These are phyloP conservation scores for Equus quagga DNA, from an alignment of 2,113 vertebrate species.

Conservation along the genomic window DNA sequence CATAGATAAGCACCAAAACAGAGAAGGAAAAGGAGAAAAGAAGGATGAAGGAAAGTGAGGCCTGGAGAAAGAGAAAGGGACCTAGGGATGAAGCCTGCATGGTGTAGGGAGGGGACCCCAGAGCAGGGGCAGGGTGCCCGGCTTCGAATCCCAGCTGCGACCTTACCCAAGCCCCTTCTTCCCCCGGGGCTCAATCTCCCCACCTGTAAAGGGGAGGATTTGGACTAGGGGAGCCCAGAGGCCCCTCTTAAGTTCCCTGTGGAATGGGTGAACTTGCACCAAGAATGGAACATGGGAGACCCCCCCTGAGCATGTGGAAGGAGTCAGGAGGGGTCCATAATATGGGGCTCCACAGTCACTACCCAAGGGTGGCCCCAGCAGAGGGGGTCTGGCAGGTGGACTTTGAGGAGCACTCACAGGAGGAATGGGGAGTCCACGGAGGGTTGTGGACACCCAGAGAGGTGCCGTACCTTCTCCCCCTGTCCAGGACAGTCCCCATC, in stretches of 20 bases:
- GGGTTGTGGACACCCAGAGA: neutral
- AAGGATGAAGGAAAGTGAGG: neutral
- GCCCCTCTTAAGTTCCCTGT: neutral
- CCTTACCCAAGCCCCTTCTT: neutral
- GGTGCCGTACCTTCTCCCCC: neutral
- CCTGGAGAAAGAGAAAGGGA: neutral
- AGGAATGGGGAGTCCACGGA: neutral
- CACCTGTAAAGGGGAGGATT: neutral
- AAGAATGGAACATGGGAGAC: neutral
- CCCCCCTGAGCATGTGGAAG: neutral
- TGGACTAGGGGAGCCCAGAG: no score
- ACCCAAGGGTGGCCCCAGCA: neutral
- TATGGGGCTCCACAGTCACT: no score
- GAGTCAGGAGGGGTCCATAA: neutral
- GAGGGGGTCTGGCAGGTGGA: no score
- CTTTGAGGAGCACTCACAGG: neutral
- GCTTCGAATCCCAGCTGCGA: neutral
- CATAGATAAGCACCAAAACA: neutral
- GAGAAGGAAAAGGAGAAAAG: neutral
- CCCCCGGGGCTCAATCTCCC: neutral
- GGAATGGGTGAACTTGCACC: neutral
- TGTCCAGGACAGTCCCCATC: neutral
- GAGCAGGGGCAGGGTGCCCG: no score
- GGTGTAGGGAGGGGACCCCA: neutral
- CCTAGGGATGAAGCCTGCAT: rapidly evolving